phyloP scores from a whole-genome alignment of 2,797 vertebrate species.

The Gastrophryne carolinensis region DNA sequence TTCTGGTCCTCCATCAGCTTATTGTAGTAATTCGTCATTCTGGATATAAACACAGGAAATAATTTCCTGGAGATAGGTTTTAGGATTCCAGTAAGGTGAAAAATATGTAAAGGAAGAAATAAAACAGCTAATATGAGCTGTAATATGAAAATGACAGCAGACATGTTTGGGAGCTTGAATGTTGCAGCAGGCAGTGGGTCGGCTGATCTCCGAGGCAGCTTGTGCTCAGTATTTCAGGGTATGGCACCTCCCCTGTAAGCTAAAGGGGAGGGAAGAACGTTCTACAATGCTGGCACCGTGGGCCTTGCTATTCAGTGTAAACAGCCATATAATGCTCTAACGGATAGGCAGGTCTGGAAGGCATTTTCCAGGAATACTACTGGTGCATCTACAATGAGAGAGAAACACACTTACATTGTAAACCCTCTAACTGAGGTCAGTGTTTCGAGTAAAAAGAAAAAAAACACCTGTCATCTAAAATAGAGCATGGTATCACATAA shows the following conservation, averaged over 20 bases:
- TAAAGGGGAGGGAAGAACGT: neutral
- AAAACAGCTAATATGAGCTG: neutral
- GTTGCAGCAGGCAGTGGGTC: neutral
- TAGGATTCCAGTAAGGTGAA: constrained; percentile 26
- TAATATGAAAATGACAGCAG: neutral
- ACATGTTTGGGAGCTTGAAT: neutral
- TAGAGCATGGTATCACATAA: no score
- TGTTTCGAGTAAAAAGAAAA: no score
- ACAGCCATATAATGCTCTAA: no score
- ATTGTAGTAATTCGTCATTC: constrained; percentile 11
- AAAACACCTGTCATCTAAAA: no score
- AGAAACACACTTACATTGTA: no score
- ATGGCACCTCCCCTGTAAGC: neutral
- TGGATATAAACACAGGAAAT: constrained; percentile 57
- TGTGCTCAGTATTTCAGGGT: neutral
- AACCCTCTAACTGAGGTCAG: no score
- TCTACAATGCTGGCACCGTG: neutral
- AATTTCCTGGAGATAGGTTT: constrained; percentile 61
- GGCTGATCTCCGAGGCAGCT: neutral
- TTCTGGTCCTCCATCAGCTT: constrained; percentile 23
- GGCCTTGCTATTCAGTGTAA: neutral
- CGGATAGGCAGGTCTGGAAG: no score
- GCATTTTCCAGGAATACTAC: no score
- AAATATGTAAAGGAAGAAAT: constrained; percentile 23
- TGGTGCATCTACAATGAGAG: no score